Base-by-base conservation (phyloP, 1,140 invertebrate species). In the Trichoplusia ni region DNA sequence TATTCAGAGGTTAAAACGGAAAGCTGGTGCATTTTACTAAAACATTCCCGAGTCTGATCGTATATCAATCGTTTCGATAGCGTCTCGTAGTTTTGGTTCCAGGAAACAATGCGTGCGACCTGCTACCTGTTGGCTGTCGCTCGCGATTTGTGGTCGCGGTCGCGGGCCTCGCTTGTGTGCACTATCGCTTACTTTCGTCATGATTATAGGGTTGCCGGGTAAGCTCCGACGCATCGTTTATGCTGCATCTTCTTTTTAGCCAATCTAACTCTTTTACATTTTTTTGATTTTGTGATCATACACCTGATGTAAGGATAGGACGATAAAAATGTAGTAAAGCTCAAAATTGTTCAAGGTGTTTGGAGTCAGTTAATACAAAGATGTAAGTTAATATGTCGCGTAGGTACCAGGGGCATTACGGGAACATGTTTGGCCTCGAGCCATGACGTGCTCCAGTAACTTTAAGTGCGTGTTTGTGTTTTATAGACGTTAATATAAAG, bases 61-160 rank as follows among this genome's bases (percentile, higher is more conserved):
- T 88, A 86, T 88, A 88, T 88, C 85, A 88, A 81, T 81, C 82
- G 75, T 37, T 69, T 76, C 75, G 83, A 83, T 86, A 80, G 69
- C 66, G 77, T 73, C 69, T 64, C 67, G 58, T 62, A 66, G 69
- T 59, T 71, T 79, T 64, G 77, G 62, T 84, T 81, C 79, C 71
- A 69, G 76, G 81, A 82, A 86, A 81, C 80, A 79, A 81, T 84
- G 82, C 77, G 81, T 76, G 71, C 78, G 70, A 67, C 49, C 63
- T 64, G 80, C 79, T 83, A 84, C 84, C 80, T 84, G 80, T 82
- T 76, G 67, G 67, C 61, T 69, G 72, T 71, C 67, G 66, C 58
- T 64, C 58, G 71, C 70, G 76, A 77, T 77, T 77, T 79, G 77
- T 82, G 75, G 65, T 65, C 25, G 62, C 53, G 61, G 35, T 47